These are phyloP conservation scores for Hemicordylus capensis DNA, from an alignment of 2,113 vertebrate species.

Conservation along the genomic window DNA sequence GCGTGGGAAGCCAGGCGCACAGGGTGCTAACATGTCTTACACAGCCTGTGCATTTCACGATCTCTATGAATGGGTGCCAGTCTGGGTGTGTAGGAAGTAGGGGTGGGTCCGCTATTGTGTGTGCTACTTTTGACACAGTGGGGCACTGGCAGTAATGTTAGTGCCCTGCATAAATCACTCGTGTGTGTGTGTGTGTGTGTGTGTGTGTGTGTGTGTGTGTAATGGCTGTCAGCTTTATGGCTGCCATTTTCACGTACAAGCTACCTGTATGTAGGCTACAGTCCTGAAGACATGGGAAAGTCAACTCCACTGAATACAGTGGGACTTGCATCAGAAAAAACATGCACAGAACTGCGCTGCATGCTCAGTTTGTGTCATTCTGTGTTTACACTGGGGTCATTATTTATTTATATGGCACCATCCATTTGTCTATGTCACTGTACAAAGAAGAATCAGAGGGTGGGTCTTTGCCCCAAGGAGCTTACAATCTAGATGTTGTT, in stretches of 20 bases:
- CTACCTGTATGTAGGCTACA: background rate
- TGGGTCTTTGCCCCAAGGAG: no score
- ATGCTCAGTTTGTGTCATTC: background rate
- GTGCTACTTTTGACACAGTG: background rate
- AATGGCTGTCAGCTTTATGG: no score
- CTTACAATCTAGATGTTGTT: no score
- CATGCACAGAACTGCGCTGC: background rate
- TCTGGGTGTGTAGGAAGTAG: background rate
- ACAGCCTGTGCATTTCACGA: background rate
- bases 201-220: background rate
- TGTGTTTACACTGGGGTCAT: no score
- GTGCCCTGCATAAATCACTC: no score
- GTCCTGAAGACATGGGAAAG: no score
- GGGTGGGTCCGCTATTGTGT: background rate
- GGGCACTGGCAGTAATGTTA: background rate
- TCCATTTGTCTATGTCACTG: no score
- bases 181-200: background rate
- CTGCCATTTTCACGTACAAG: background rate
- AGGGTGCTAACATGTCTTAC: background rate
- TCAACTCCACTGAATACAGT: no score
- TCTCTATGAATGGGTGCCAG: background rate
- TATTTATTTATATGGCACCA: background rate
- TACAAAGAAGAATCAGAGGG: no score
- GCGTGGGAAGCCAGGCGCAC: background rate
- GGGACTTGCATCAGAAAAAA: no score